Evolutionary conservation across 2,113 vertebrate genomes (phyloP), one percentile per base, ranked within the genome.

Genomic region (Sphyrna mokarran): DNA sequence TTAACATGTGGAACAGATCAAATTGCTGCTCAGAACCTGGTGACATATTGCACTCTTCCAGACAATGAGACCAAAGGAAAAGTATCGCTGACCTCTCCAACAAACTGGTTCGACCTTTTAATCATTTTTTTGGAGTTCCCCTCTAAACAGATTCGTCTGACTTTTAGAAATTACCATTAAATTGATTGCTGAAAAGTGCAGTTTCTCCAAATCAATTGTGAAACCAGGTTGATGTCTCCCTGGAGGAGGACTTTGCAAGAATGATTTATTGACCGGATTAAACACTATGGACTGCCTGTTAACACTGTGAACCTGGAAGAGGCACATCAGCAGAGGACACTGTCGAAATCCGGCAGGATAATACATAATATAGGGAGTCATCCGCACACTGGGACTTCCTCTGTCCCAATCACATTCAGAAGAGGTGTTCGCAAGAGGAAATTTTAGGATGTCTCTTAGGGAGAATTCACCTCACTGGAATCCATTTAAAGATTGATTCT

Each of bases 221-320:
- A 90, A 54, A 13, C 26, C 11, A 6, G 0, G 0, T 61, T 90
- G 61, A 61, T 58, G n/a, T 33, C 87, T 90, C 54, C 87, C 48
- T 13, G 29, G 54, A 14, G 54, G 4, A 33, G 29, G 29, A 29
- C 26, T 61, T 90, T 61, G 10, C 2, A 63, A 33, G 26, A 61
- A 29, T 90, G 87, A 90, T 90, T 90, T 61, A 90, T 90, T 16
- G 54, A 90, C 7, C 29, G 86, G 43, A 89, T 26, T 89, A 89
- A 89, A 89, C 6, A 58, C 87, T n/a, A 2, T 14, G 54, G 54
- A 90, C 54, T 83, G 80, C 16, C 40, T 40, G 80, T 83, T 18
- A 43, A 43, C 37, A 83, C 37, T 4, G 18, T 90, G 89, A 37
- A 37, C 6, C 7, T 13, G 61, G n/a, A 37, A 93, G 61, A 22